Evolutionary conservation across 1,140 invertebrate species (phyloP).

Genomic region (Drosophila seguyi): DNA sequence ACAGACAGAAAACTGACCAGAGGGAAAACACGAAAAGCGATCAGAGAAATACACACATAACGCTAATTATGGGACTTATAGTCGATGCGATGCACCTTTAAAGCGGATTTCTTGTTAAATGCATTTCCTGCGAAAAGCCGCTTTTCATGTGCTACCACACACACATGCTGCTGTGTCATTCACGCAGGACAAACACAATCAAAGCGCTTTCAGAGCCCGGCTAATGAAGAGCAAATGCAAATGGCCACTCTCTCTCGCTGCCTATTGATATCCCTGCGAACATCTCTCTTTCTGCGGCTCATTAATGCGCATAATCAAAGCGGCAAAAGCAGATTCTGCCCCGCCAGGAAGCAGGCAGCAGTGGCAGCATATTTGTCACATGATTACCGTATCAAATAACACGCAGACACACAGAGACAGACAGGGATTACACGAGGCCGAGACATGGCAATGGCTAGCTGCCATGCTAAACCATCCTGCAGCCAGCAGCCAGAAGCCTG

Average conservation of each 20-base stretch:
- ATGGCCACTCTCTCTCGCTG: slow-evolving; percentile 33
- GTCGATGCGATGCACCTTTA: slow-evolving; percentile 37
- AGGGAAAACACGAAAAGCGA: background rate
- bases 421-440: slow-evolving; percentile 55
- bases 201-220: slow-evolving; percentile 43
- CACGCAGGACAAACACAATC: slow-evolving; percentile 63
- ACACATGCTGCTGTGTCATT: slow-evolving; percentile 7
- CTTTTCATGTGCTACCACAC: slow-evolving; percentile 39
- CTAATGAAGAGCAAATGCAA: slow-evolving; percentile 80
- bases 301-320: slow-evolving; percentile 81
- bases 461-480: slow-evolving; percentile 9
- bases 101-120: slow-evolving; percentile 54
- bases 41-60: slow-evolving; percentile 20
- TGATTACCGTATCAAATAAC: slow-evolving; percentile 79
- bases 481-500: background rate
- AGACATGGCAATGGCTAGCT: slow-evolving; percentile 27
- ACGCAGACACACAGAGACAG: slow-evolving; percentile 32
- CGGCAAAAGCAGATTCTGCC: slow-evolving; percentile 35
- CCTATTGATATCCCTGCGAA: no score
- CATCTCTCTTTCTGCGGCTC: slow-evolving; percentile 40
- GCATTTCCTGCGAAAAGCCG: slow-evolving; percentile 64
- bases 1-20: slow-evolving; percentile 1
- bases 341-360: slow-evolving; percentile 21
- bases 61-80: slow-evolving; percentile 66
- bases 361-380: slow-evolving; percentile 72